These are phyloP conservation scores for Indri indri DNA, from an alignment of 2,113 vertebrate species.

Conservation along the genomic window DNA sequence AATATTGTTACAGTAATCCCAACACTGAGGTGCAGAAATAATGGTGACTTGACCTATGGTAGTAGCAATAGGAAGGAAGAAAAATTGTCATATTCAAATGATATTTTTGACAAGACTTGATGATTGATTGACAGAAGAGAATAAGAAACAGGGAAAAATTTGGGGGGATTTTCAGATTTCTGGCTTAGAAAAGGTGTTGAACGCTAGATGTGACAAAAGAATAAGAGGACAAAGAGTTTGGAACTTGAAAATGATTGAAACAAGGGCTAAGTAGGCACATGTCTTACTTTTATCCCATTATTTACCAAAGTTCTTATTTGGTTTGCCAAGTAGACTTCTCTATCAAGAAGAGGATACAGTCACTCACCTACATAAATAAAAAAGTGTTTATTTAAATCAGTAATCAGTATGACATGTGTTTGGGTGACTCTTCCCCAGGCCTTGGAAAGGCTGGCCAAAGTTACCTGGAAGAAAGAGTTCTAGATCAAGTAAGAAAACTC, in stretches of 20 bases:
- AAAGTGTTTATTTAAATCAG: neutral
- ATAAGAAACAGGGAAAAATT: neutral
- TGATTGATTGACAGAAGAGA: neutral
- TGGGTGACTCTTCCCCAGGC: neutral
- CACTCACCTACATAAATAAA: neutral
- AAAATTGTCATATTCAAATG: neutral
- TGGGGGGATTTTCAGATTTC: neutral
- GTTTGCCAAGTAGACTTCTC: neutral
- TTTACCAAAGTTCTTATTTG: neutral
- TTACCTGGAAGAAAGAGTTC: neutral
- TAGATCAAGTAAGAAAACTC: neutral
- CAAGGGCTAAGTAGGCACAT: neutral
- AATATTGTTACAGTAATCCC: neutral
- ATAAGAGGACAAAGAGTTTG: neutral
- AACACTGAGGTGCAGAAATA: neutral
- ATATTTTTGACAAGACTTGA: neutral
- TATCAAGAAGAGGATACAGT: neutral
- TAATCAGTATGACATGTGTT: neutral
- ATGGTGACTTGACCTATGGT: neutral
- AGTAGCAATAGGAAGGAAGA: neutral
- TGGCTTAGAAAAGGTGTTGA: neutral
- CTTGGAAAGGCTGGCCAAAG: neutral
- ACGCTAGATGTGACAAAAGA: neutral
- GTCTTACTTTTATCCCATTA: neutral
- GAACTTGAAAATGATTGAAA: neutral